Percentiles rank a stretch among this genome's conserved stretches.
phyloP scores from a whole-genome alignment of 2,888 invertebrate genomes.

The Drosophila greeni region DNA sequence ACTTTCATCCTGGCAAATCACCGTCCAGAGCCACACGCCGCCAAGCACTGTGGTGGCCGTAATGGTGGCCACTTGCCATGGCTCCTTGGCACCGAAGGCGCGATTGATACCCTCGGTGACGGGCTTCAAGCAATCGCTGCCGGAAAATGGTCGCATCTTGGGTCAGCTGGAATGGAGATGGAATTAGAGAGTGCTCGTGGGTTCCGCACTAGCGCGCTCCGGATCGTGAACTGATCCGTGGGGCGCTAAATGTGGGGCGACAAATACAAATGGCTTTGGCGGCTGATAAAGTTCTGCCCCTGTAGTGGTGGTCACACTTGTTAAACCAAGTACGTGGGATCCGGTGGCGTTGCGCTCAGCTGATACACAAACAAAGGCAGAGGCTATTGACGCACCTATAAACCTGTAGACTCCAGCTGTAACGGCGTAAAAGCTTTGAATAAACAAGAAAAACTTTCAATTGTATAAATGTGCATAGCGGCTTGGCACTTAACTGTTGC shows the following conservation, averaged over 20 bases:
- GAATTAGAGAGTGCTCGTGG: not conserved
- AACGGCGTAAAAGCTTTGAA: conserved; percentile 6
- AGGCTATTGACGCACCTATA: conserved; percentile 16
- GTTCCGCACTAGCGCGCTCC: conserved; percentile 43
- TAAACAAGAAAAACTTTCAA: conserved; percentile 1
- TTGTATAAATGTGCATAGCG: conserved; percentile 18
- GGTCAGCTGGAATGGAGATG: conserved; percentile 20
- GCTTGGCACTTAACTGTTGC: conserved; percentile 12
- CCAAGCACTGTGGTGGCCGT: conserved; percentile 87
- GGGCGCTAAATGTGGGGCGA: conserved; percentile 30
- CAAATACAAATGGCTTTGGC: conserved; percentile 43
- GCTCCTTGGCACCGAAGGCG: conserved; percentile 84
- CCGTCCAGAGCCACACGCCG: conserved; percentile 86
- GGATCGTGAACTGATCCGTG: conserved; percentile 49
- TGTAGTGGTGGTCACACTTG: conserved; percentile 12
- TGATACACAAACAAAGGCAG: conserved; percentile 24
- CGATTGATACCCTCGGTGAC: conserved; percentile 81
- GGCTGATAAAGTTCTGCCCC: conserved; percentile 51
- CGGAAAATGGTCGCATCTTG: conserved; percentile 69
- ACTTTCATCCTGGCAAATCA: conserved; percentile 86
- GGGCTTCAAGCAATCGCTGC: conserved; percentile 69
- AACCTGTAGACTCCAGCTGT: conserved; percentile 6
- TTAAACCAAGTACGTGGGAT: conserved; percentile 7
- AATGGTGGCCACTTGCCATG: conserved; percentile 89
- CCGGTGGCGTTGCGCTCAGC: conserved; percentile 14